Conservation (phyloP, 30 jellyfish, hydroid and myxozoan species). For the Aurelia aurita region DNA sequence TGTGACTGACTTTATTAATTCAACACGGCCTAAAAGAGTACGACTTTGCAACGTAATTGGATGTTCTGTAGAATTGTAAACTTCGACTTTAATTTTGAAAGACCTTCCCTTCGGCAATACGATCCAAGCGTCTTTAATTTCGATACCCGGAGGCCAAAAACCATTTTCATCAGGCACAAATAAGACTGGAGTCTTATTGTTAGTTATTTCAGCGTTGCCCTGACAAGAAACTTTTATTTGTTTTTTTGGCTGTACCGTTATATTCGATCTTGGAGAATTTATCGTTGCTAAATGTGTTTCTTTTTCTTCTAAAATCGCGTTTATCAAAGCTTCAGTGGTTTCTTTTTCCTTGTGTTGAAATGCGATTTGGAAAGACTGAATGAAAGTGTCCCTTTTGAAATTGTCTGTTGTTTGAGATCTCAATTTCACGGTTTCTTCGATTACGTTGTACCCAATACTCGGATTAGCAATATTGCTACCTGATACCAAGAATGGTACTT, state of each 20-base stretch:
- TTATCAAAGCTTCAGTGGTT: slow-evolving; percentile 38
- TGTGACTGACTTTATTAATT: slow-evolving; percentile 14
- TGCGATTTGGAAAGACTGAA: slow-evolving; percentile 16
- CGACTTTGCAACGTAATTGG: slow-evolving; percentile 25
- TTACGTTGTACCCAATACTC: slow-evolving; percentile 38
- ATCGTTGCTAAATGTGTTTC: slow-evolving; percentile 26
- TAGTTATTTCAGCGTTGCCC: slow-evolving; percentile 6
- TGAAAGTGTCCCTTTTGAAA: no score
- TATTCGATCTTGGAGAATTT: slow-evolving; percentile 40
- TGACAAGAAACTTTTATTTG: slow-evolving; percentile 39
- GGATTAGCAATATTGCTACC: slow-evolving; percentile 39
- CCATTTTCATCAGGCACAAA: slow-evolving; percentile 44
- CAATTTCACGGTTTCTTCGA: slow-evolving; percentile 22
- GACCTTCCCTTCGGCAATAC: slow-evolving; percentile 11
- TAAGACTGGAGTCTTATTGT: slow-evolving; percentile 21
- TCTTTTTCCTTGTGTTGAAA: slow-evolving; percentile 8
- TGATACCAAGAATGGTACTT: slow-evolving; percentile 45
- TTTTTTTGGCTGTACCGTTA: slow-evolving; percentile 51
- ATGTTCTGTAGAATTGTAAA: slow-evolving; percentile 37
- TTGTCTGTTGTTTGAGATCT: slow-evolving; percentile 3
- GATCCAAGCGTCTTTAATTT: neutral
- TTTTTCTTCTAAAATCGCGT: slow-evolving; percentile 15
- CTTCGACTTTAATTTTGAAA: neutral
- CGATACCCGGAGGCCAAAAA: slow-evolving; percentile 3
- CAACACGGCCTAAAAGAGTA: slow-evolving; percentile 46